Evolutionary conservation across 2,888 invertebrate genomes (phyloP), one percentile per base, ranked within the genome.

Genomic region (Trimorus sp.): DNA sequence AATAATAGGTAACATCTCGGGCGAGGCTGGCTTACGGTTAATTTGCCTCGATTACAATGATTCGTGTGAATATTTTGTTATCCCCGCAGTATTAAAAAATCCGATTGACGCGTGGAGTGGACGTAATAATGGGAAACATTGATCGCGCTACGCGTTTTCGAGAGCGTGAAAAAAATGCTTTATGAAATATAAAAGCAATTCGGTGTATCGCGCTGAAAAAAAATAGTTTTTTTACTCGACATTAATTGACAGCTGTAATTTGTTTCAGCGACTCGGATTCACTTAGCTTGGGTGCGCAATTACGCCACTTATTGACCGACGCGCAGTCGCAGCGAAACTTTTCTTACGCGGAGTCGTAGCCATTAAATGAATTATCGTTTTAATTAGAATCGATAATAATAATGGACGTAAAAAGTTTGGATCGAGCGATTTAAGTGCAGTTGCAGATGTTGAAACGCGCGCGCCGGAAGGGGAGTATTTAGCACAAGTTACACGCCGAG

Each of bases 381-480:
- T 75, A 79, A 79, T 79, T 75, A 70, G 63, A 59, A 70, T 79
- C 79, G 59, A 79, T 75, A 79, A 75, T 75, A 48, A 74, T 59
- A 79, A 69, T 65, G 75, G 15, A 5, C 62, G 70, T 51, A 74
- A 79, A 69, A 79, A 79, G 58, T 63, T 75, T 53, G 11, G 53
- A 51, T 14, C 37, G 49, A 70, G 49, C 45, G 14, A 54, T 60
- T 65, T 38, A 71, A 68, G 62, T 56, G 15, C 58, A 49, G 40
- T 54, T 63, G 62, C 63, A 65, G 75, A 79, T 79, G 70, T 70
- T 68, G 38, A 69, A 74, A 48, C 42, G 54, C 26, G 53, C 36
- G 38, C 51, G 56, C 15, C 56, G 48, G 49, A 65, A 54, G 8
- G 11, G 53, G 60, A 63, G 62, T 76, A 68, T 76, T 76, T 69